These are phyloP conservation scores for Phaedon cochleariae DNA, from an alignment of 2,888 invertebrate genomes.

Conservation along the genomic window DNA sequence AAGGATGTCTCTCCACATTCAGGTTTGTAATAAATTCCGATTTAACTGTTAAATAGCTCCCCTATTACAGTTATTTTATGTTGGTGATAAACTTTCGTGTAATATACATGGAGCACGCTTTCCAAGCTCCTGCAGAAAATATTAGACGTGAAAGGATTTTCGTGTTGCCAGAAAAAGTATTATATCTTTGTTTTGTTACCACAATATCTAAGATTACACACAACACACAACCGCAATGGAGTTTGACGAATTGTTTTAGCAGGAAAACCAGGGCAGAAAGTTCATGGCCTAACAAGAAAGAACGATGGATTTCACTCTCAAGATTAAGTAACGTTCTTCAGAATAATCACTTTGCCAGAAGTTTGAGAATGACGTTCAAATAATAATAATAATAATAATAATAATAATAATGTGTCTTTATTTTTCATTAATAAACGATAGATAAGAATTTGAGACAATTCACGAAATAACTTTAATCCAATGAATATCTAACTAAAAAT, in stretches of 20 bases:
- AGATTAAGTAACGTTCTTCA: neutral
- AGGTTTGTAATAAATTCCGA: conserved; percentile 13
- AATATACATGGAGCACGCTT: conserved; percentile 25
- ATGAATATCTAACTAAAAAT: no score
- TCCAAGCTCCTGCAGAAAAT: conserved; percentile 22
- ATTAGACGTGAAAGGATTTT: conserved; percentile 28
- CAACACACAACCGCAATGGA: neutral
- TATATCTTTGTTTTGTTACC: neutral
- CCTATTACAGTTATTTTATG: conserved; percentile 28
- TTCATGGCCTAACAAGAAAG: neutral
- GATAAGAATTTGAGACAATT: no score
- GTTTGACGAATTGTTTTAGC: neutral
- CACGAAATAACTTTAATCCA: no score
- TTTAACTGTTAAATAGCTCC: conserved; percentile 26
- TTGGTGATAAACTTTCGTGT: conserved; percentile 22
- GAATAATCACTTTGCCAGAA: no score
- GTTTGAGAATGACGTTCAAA: no score
- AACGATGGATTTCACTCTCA: neutral
- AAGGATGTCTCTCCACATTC: neutral
- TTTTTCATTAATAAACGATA: no score
- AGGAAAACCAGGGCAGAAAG: neutral
- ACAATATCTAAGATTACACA: neutral
- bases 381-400: no score
- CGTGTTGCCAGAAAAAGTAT: conserved; percentile 2
- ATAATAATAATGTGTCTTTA: no score